Evolutionary conservation across 2,113 vertebrate genomes (phyloP).

Genomic region (Campylorhamphus procurvoides): DNA sequence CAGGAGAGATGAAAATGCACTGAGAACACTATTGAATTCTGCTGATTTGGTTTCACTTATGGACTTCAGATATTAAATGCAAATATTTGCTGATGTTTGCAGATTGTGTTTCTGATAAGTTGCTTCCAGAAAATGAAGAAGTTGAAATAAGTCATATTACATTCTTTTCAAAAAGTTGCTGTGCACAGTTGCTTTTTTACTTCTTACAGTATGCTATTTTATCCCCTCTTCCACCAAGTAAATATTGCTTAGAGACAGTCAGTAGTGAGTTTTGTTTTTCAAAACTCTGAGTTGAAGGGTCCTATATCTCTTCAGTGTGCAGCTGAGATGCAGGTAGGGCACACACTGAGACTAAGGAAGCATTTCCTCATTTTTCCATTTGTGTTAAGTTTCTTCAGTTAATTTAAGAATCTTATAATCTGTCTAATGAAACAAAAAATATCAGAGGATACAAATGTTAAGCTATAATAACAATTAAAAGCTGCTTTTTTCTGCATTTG

Average conservation of each 20-base stretch:
- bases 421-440: conserved; percentile 19
- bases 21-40: not conserved
- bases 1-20: not conserved
- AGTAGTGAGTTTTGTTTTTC: not conserved
- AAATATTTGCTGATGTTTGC: conserved; percentile 40
- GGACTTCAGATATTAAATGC: conserved; percentile 3
- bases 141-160: not conserved
- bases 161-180: not conserved
- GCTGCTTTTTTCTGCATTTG: not conserved
- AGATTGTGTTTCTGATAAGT: not conserved
- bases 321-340: not conserved
- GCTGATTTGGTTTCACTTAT: conserved; percentile 29
- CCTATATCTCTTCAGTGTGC: too few relatives aligned
- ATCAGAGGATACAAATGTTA: not conserved
- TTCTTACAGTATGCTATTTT: not conserved
- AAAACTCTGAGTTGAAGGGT: not conserved
- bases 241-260: not conserved
- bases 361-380: not conserved
- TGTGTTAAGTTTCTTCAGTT: not conserved
- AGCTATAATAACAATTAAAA: not conserved
- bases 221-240: not conserved
- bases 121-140: conserved; percentile 9
- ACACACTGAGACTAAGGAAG: not conserved
- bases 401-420: not conserved
- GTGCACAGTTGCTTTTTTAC: not conserved